phyloP scores from a whole-genome alignment of 2,888 invertebrate genomes.

The Tetranychus piercei region DNA sequence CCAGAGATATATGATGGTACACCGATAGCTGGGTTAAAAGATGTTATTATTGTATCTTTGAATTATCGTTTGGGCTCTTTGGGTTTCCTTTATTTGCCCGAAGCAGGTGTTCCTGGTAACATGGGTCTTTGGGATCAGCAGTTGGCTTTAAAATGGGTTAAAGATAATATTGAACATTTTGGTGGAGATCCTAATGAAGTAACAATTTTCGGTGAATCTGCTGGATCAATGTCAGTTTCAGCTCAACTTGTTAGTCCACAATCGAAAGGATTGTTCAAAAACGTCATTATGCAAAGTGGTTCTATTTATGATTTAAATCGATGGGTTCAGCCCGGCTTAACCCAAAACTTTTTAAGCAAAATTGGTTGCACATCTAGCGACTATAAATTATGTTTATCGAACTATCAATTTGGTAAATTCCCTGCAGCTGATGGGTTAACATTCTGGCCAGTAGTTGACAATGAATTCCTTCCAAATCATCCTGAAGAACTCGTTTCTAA shows the following conservation, averaged over 20 bases:
- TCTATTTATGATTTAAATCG: not conserved
- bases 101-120: slow-evolving; percentile 6
- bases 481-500: not conserved
- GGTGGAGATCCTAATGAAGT: slow-evolving; percentile 6
- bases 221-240: not conserved
- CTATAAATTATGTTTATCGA: not conserved
- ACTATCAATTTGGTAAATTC: not conserved
- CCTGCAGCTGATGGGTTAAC: not conserved
- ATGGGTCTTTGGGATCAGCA: slow-evolving; percentile 12
- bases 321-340: too few relatives aligned
- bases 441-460: not conserved
- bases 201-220: slow-evolving; percentile 6
- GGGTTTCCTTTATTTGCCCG: not conserved
- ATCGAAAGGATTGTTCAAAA: not conserved
- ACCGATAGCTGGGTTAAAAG: not conserved
- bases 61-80: slow-evolving; percentile 6
- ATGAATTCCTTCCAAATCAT: not conserved
- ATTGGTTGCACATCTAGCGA: not conserved
- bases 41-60: slow-evolving; percentile 8
- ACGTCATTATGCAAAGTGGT: not conserved
- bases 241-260: not conserved
- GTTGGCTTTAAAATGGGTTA: slow-evolving; percentile 8
- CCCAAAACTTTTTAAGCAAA: not conserved
- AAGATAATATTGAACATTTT: slow-evolving; percentile 3
- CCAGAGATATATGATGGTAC: not conserved